A percentile compares a stretch with the other conserved stretches of the same genome.
Conservation (phyloP, 2,797 vertebrate genomes). For the Linurgus olivaceus region DNA sequence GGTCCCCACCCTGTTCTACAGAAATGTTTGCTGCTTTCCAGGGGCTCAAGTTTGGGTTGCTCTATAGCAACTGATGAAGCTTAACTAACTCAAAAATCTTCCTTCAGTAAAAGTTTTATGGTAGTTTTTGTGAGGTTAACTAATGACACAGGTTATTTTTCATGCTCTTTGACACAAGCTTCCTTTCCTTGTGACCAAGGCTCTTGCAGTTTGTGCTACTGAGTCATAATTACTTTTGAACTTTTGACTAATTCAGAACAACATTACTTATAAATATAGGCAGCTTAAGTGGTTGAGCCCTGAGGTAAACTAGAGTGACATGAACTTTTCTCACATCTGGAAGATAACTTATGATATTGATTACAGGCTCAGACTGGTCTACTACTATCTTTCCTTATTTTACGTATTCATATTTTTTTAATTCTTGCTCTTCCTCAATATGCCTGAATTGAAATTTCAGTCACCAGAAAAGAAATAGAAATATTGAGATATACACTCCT, state of each 20-base stretch:
- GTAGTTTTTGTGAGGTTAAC: not conserved
- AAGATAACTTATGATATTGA: not conserved
- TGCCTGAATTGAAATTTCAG: not conserved
- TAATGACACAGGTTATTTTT: not conserved
- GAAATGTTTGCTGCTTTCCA: not conserved
- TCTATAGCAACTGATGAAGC: not conserved
- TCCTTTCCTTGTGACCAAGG: not conserved
- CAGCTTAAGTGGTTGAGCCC: not conserved
- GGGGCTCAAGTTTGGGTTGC: not conserved
- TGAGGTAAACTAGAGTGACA: not conserved
- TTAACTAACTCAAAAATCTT: not conserved
- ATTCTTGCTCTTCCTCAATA: not conserved
- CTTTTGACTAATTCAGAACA: not conserved
- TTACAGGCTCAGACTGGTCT: not conserved
- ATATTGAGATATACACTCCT: not conserved
- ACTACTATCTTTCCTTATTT: not conserved
- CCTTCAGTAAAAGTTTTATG: not conserved
- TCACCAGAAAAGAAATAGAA: not conserved
- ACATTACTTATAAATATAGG: not conserved
- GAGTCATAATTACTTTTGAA: not conserved
- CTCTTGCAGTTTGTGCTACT: not conserved
- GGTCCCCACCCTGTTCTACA: not conserved
- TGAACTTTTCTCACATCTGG: not conserved
- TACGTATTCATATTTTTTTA: not conserved
- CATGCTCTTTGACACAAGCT: not conserved